Evolutionary conservation across 2,797 vertebrate genomes (phyloP).

Genomic region (Menidia menidia): DNA sequence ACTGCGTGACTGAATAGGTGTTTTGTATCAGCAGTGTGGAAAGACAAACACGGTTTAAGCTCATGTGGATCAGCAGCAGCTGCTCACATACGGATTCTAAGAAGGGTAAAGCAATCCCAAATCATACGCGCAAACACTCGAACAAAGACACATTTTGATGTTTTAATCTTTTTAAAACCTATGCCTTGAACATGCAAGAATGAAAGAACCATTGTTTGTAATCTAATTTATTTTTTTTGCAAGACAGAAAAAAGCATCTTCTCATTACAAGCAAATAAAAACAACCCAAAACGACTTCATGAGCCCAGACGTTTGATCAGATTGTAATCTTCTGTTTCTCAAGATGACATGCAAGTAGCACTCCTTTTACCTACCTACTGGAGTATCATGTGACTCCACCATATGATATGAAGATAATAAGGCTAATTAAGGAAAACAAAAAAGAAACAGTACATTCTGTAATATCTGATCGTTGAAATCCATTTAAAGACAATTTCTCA

Average conservation of each 20-base stretch:
- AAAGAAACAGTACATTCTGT: constrained; percentile 49
- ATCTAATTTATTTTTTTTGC: background rate
- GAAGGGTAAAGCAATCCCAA: constrained; percentile 26
- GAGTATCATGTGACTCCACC: constrained; percentile 79
- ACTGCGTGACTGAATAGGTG: constrained; percentile 23
- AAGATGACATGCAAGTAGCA: constrained; percentile 60
- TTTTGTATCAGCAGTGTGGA: constrained; percentile 23
- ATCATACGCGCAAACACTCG: constrained; percentile 11
- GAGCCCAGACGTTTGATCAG: constrained; percentile 30
- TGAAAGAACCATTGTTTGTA: constrained; percentile 5
- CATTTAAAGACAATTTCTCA: background rate
- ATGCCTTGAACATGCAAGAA: constrained; percentile 27
- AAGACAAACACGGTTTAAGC: constrained; percentile 45
- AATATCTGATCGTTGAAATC: constrained; percentile 4
- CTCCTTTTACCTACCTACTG: constrained; percentile 84
- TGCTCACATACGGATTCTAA: constrained; percentile 33
- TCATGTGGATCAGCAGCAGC: constrained; percentile 33
- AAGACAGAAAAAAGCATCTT: constrained; percentile 2
- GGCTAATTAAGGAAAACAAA: constrained; percentile 78
- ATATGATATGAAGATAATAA: constrained; percentile 81
- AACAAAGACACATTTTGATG: background rate
- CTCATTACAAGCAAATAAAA: background rate
- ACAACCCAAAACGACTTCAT: constrained; percentile 25
- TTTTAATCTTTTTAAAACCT: constrained; percentile 28
- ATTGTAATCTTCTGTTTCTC: constrained; percentile 30